Evolutionary conservation across 2,113 vertebrate species (phyloP).

Genomic region (Chamaea fasciata): DNA sequence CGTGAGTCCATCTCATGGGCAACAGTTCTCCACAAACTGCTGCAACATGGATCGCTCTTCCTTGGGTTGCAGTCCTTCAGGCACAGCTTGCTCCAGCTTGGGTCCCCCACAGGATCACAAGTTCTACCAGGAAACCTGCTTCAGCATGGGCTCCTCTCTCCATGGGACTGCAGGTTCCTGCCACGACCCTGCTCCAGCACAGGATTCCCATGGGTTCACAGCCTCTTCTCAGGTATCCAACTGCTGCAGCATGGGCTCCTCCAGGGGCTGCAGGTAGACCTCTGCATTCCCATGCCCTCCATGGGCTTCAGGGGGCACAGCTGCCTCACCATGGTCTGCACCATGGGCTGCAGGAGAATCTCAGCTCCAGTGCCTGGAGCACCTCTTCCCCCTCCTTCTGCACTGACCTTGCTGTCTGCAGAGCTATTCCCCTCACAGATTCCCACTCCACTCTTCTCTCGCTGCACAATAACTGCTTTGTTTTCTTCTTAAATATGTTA

Average conservation of each 20-base stretch:
- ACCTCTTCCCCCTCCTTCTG: not conserved
- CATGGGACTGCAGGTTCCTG: not conserved
- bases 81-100: not conserved
- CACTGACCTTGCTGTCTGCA: not conserved
- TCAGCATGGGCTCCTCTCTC: not conserved
- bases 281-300: not conserved
- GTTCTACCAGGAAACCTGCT: not conserved
- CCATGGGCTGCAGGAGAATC: not conserved
- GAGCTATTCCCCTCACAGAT: not conserved
- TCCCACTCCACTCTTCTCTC: not conserved
- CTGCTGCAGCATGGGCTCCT: not conserved
- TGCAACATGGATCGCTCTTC: not conserved
- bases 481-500: not conserved
- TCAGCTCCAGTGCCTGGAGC: not conserved
- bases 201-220: not conserved
- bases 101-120: not conserved
- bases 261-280: not conserved
- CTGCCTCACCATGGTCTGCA: not conserved
- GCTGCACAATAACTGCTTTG: not conserved
- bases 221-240: not conserved
- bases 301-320: not conserved
- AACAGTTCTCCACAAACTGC: not conserved
- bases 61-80: not conserved
- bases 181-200: not conserved
- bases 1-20: fast-evolving